A percentile compares a stretch with the other conserved stretches of the same genome.
Evolutionary conservation across 1,140 invertebrate species (phyloP).

Genomic region (Gyrodactylus bullatarudis): DNA sequence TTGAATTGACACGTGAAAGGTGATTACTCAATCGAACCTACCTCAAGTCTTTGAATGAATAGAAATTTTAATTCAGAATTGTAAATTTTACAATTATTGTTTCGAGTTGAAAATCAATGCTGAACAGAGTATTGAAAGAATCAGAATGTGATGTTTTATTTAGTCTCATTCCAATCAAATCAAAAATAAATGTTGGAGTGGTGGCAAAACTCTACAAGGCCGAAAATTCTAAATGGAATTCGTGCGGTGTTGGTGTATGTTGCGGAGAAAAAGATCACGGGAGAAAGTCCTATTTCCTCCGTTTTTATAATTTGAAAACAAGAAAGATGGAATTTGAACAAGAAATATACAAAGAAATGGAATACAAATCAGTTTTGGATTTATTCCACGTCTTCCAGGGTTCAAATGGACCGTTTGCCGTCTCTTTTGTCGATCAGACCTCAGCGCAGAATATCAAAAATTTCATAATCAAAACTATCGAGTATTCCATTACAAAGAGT

Average conservation of each 20-base stretch:
- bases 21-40: too few species aligned
- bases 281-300: neutral
- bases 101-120: neutral
- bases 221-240: neutral
- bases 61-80: too few species aligned
- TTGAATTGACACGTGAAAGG: too few species aligned
- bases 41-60: too few species aligned
- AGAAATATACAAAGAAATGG: neutral
- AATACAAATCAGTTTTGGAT: neutral
- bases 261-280: neutral
- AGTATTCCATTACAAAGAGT: neutral
- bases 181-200: neutral
- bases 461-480: neutral
- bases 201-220: neutral
- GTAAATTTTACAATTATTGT: too few species aligned
- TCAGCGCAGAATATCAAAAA: neutral
- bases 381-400: neutral
- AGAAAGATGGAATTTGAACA: neutral
- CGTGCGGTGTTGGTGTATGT: neutral
- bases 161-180: neutral
- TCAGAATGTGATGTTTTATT: neutral
- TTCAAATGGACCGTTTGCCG: neutral
- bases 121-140: neutral
- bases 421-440: neutral
- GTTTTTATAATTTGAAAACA: neutral